phyloP scores from a whole-genome alignment of 2,888 invertebrate species.

The Pachydiplax longipennis region DNA sequence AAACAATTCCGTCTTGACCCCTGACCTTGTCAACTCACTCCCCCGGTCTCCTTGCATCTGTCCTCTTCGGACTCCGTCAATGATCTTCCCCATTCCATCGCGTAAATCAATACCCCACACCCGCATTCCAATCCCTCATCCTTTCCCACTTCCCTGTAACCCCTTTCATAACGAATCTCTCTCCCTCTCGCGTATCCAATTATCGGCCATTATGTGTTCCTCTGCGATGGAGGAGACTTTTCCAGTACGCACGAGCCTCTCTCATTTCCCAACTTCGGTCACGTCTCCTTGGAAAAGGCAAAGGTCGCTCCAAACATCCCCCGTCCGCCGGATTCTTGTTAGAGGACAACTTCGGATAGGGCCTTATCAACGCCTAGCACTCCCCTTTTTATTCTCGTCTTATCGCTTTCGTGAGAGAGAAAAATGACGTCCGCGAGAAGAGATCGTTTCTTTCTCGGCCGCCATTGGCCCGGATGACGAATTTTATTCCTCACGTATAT shows the following conservation, averaged over 20 bases:
- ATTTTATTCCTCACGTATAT: too few species aligned
- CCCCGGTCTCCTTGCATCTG: background rate
- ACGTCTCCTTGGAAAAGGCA: background rate
- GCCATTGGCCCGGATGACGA: background rate
- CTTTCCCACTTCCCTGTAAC: background rate
- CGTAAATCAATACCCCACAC: background rate
- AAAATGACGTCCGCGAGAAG: background rate
- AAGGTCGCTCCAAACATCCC: constrained; percentile 16
- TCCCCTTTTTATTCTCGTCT: background rate
- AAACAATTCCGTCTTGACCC: background rate
- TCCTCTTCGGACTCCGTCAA: background rate
- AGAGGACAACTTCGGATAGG: background rate
- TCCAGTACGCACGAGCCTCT: background rate
- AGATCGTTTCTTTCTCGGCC: background rate
- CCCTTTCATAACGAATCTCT: background rate
- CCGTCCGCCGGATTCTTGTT: background rate
- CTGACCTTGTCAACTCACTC: background rate
- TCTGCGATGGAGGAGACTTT: background rate
- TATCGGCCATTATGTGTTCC: background rate
- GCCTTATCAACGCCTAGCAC: constrained; percentile 6
- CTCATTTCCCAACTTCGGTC: constrained; percentile 11
- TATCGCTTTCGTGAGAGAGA: constrained; percentile 16
- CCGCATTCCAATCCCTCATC: background rate
- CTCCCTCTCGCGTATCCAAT: background rate
- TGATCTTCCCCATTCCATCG: background rate